Evolutionary conservation across 2,888 invertebrate genomes (phyloP).

Genomic region (Metopia argyrocephala): DNA sequence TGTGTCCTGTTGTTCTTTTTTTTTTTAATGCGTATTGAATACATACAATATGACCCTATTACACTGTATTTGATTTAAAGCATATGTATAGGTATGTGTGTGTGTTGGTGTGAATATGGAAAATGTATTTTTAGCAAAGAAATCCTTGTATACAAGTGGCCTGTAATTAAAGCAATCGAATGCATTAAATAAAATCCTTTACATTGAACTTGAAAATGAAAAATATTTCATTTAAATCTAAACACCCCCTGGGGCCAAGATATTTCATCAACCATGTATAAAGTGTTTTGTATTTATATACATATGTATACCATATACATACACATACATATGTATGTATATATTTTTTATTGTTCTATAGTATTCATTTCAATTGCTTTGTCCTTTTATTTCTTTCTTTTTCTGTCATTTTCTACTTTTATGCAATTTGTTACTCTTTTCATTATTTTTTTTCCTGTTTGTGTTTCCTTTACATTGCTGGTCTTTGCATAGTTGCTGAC

Average conservation of each 20-base stretch:
- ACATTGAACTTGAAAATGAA: conserved; percentile 57
- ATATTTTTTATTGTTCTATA: background rate
- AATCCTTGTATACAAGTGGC: background rate
- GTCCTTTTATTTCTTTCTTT: background rate
- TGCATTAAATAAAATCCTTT: conserved; percentile 19
- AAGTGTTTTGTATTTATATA: background rate
- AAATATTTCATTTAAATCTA: background rate
- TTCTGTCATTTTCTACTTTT: background rate
- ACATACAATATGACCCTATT: conserved; percentile 40
- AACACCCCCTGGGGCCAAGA: background rate
- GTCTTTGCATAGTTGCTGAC: conserved; percentile 14
- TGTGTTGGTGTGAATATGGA: background rate
- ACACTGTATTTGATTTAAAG: conserved; percentile 35
- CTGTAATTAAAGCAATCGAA: background rate
- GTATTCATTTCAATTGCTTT: background rate
- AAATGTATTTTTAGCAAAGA: background rate
- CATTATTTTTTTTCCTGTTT: conserved; percentile 32
- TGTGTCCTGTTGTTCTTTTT: background rate
- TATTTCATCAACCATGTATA: too few relatives aligned
- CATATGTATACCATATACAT: too few relatives aligned
- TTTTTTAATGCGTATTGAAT: background rate
- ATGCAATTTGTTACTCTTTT: background rate
- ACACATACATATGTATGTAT: too few relatives aligned
- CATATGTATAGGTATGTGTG: background rate
- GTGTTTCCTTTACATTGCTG: background rate